Conservation (phyloP, 2,888 invertebrate species). For the Cantharis rustica region DNA sequence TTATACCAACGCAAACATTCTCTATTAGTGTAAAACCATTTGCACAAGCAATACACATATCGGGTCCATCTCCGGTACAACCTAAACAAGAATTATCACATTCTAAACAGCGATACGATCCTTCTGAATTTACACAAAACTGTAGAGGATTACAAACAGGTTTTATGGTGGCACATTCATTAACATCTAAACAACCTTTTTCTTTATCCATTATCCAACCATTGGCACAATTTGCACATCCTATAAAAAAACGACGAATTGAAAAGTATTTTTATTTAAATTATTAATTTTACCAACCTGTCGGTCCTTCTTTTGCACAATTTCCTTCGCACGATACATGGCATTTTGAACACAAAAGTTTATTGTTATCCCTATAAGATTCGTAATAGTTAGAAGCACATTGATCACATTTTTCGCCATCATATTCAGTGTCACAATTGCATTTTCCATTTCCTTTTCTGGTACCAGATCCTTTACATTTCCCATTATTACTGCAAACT, state of each 20-base stretch:
- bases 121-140: constrained; percentile 89
- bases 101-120: constrained; percentile 78
- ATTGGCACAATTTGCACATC: constrained; percentile 66
- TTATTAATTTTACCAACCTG: constrained; percentile 53
- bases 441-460: constrained; percentile 93
- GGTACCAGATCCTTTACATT: constrained; percentile 82
- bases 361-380: constrained; percentile 74
- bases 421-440: constrained; percentile 81
- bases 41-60: constrained; percentile 85
- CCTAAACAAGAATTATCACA: constrained; percentile 86
- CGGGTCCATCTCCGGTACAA: constrained; percentile 89
- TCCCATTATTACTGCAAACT: constrained; percentile 82
- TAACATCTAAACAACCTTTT: constrained; percentile 81
- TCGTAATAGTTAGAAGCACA: constrained; percentile 77
- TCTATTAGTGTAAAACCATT: constrained; percentile 72
- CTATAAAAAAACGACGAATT: constrained; percentile 38
- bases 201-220: constrained; percentile 78
- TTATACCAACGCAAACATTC: constrained; percentile 76
- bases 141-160: constrained; percentile 66
- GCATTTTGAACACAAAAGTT: constrained; percentile 77
- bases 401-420: constrained; percentile 75
- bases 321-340: constrained; percentile 78
- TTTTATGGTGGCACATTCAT: constrained; percentile 74
- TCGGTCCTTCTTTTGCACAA: constrained; percentile 75
- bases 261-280: too few species aligned